Conservation (phyloP, 2,797 vertebrate species). For the Ptychobarbus kaznakovi region DNA sequence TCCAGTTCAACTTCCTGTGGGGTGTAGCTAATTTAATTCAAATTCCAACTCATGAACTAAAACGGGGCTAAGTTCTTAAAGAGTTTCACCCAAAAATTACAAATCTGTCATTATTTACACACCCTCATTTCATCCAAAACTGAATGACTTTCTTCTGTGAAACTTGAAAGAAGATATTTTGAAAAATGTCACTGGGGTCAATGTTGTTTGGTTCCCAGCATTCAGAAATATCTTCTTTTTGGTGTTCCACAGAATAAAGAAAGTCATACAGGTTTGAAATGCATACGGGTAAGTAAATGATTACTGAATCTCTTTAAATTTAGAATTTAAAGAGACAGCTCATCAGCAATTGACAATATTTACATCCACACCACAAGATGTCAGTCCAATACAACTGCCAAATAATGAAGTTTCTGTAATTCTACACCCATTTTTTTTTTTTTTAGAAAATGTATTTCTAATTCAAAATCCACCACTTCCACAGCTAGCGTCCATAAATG, state of each 20-base stretch:
- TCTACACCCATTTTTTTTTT: not conserved
- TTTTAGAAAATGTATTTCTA: not conserved
- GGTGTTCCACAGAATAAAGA: not conserved
- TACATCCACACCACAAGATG: not conserved
- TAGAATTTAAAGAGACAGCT: not conserved
- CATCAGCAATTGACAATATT: not conserved
- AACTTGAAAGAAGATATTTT: not conserved
- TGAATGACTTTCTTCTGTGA: not conserved
- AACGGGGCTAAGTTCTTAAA: not conserved
- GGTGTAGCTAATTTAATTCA: not conserved
- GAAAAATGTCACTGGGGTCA: not conserved
- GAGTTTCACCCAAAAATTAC: not conserved
- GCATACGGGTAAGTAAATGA: not conserved
- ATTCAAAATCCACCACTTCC: constrained; percentile 17
- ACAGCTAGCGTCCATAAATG: constrained; percentile 67
- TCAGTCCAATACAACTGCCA: not conserved
- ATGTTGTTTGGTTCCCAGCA: not conserved
- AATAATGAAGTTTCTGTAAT: not conserved
- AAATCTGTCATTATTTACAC: not conserved
- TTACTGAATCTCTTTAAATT: not conserved
- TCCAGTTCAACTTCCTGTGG: not conserved
- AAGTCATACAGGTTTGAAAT: not conserved
- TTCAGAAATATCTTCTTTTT: not conserved
- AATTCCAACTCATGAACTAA: not conserved
- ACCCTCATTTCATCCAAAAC: not conserved